Evolutionary conservation across 2,113 vertebrate genomes (phyloP).

Genomic region (Lagopus muta): DNA sequence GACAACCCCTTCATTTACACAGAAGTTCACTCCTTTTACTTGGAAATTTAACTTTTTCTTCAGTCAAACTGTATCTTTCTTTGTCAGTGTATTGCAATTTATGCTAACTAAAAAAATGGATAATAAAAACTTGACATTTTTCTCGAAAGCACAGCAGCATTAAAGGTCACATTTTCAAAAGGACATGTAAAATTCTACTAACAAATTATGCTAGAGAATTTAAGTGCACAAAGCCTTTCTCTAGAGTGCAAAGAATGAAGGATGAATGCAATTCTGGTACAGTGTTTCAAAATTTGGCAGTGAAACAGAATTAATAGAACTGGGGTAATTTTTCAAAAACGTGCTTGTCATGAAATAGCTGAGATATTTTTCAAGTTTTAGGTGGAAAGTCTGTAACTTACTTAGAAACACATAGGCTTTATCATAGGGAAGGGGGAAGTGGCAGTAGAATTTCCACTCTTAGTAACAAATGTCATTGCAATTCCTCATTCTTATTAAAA

Average conservation of each 20-base stretch:
- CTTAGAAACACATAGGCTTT: neutral
- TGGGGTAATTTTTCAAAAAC: neutral
- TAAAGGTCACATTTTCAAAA: conserved; percentile 50
- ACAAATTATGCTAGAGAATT: conserved; percentile 27
- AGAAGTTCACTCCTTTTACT: neutral
- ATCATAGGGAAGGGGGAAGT: neutral
- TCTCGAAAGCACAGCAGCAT: neutral
- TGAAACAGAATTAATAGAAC: neutral
- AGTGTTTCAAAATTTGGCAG: neutral
- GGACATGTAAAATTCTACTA: conserved; percentile 17
- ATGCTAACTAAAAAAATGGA: conserved; percentile 8
- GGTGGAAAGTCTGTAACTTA: neutral
- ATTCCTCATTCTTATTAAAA: neutral
- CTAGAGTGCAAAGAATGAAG: neutral
- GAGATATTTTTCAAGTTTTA: neutral
- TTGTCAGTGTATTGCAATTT: neutral
- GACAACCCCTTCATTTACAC: neutral
- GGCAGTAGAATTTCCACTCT: neutral
- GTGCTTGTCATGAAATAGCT: rapidly evolving
- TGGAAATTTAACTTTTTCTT: neutral
- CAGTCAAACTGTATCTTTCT: neutral
- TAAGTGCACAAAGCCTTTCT: neutral
- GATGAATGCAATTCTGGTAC: neutral
- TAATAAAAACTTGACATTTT: conserved; percentile 43
- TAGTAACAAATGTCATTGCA: neutral